phyloP scores from a whole-genome alignment of 2,888 invertebrate genomes.

The Drosophila falleni region DNA sequence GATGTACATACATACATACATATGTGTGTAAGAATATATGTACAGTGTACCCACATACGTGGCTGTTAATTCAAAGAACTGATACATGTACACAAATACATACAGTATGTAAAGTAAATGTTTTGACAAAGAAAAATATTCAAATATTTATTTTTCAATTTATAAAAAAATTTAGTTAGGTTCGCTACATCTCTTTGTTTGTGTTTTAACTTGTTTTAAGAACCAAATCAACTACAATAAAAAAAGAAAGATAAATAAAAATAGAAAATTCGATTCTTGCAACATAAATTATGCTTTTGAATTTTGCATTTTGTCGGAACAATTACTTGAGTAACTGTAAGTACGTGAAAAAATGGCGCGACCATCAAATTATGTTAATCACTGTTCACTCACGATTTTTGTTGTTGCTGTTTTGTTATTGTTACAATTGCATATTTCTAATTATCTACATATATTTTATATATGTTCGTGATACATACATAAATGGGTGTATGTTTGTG shows the following conservation, averaged over 20 bases:
- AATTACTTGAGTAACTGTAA: not conserved
- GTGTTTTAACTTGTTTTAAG: not conserved
- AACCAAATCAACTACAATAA: not conserved
- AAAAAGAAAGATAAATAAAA: no score
- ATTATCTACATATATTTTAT: conserved; percentile 1
- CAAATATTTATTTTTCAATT: not conserved
- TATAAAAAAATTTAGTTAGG: not conserved
- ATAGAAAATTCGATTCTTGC: not conserved
- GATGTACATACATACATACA: not conserved
- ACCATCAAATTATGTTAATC: conserved; percentile 58
- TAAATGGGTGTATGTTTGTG: not conserved
- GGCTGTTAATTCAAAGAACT: conserved; percentile 13
- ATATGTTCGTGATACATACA: not conserved
- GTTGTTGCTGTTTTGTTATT: conserved; percentile 21
- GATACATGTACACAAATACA: conserved; percentile 1
- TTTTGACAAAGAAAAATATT: conserved; percentile 1
- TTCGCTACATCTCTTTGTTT: not conserved
- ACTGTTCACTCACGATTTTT: conserved; percentile 24
- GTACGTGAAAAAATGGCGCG: conserved; percentile 44
- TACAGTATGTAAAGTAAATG: not conserved
- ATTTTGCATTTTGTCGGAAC: not conserved
- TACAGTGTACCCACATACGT: conserved; percentile 4
- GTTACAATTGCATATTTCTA: conserved; percentile 34
- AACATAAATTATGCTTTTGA: not conserved
- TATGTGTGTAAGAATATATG: not conserved